Percentiles rank a stretch among this genome's conserved stretches.
These are phyloP conservation scores for Hestina assimilis DNA, from an alignment of 1,140 invertebrate genomes.

Conservation along the genomic window DNA sequence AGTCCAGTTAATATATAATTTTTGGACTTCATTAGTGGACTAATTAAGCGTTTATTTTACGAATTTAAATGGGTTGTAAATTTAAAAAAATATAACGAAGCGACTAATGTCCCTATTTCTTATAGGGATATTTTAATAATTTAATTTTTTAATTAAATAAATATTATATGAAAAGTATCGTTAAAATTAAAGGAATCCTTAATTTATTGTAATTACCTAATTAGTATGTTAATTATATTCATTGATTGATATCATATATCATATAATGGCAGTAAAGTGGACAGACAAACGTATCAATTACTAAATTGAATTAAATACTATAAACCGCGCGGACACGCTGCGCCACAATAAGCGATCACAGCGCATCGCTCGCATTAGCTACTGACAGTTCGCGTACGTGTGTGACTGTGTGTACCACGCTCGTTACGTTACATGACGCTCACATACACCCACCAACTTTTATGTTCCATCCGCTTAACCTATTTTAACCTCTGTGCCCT, in stretches of 20 bases:
- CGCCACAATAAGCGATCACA: constrained; percentile 69
- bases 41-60: no score
- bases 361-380: constrained; percentile 74
- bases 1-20: no score
- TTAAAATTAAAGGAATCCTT: no score
- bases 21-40: no score
- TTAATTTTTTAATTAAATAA: no score
- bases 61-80: no score
- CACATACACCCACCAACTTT: constrained; percentile 57
- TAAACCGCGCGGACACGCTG: constrained; percentile 62
- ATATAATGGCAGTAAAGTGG: constrained; percentile 50
- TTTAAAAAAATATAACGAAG: no score
- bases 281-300: constrained; percentile 74
- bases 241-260: neutral
- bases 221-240: constrained; percentile 4
- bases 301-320: constrained; percentile 77
- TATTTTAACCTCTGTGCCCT: constrained; percentile 45
- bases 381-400: constrained; percentile 66
- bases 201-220: no score
- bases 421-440: constrained; percentile 73
- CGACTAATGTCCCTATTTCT: no score
- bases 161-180: no score
- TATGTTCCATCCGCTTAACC: constrained; percentile 36
- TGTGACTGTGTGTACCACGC: constrained; percentile 55
- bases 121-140: no score